Evolutionary conservation across 2,113 vertebrate species (phyloP), one percentile per base, ranked within the genome.

Genomic region (Boleophthalmus pectinirostris): DNA sequence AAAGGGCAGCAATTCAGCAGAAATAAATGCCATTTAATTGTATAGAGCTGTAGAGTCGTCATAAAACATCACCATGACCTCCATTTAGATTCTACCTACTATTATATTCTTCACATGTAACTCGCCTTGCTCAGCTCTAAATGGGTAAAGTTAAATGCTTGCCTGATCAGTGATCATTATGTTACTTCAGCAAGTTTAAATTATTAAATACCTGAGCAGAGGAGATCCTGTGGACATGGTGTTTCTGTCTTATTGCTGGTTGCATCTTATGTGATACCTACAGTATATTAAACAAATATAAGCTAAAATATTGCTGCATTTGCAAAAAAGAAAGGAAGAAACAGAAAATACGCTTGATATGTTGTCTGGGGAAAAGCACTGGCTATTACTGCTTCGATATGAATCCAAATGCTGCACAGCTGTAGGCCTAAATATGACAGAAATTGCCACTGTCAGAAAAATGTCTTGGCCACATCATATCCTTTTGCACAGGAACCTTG

Each of bases 381-480:
- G 16, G 16, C 16, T 20, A 51, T 20, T 6, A 18, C 47, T 56
- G n/a, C 53, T 2, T 21, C 53, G 23, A 56, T 12, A 23, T 21
- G 53, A 20, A 21, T 16, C 47, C 46, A 14, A 43, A 43, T 43
- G 9, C 38, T 43, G 38, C 38, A 6, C 38, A 43, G 38, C 1
- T 43, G 38, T 43, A 43, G 38, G 38, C 10, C 38, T 43, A 43
- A 43, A 43, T 43, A 43, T 43, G 38, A 43, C 38, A 43, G 9
- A 43, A 43, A 38, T 38, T 66, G 29, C 45, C 35, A 29, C 24
- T 47, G 25, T n/a, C 53, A 20, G 21, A 60, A 25, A 25, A 72
- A 78, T 72, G 21, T n/a, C 70, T 72, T 75, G 69, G 72, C 72
- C 74, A 74, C 76, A 91, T 82, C 84, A 80, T 77, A 89, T 87